phyloP scores from a whole-genome alignment of 2,888 invertebrate species.

The Vesta saturnalis region DNA sequence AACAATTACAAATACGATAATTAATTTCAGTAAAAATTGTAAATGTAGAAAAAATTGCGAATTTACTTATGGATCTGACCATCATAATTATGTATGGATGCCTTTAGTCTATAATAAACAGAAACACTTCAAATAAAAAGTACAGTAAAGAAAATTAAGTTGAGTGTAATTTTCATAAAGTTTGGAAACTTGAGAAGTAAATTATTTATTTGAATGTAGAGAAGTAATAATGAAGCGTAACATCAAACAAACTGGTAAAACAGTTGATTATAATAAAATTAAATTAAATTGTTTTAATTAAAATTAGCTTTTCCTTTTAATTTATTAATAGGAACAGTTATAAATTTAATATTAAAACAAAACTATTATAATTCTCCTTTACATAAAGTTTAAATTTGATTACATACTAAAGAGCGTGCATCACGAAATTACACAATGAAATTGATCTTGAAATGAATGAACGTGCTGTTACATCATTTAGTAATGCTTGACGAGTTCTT shows the following conservation, averaged over 20 bases:
- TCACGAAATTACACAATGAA: neutral
- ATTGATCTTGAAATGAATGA: conserved; percentile 2
- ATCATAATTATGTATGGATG: no score
- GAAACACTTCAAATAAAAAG: no score
- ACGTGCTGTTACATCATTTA: neutral
- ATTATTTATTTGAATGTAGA: no score
- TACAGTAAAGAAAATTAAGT: no score
- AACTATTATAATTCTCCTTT: neutral
- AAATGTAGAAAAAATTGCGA: no score
- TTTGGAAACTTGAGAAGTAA: neutral
- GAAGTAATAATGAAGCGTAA: no score
- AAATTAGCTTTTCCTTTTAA: neutral
- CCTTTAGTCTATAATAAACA: no score
- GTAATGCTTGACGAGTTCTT: conserved; percentile 6
- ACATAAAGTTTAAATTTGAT: neutral
- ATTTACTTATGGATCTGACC: no score
- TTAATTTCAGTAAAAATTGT: no score
- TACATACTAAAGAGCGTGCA: neutral
- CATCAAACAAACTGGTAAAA: no score
- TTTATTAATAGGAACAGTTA: neutral
- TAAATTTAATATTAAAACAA: neutral
- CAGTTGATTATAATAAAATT: neutral
- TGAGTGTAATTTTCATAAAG: no score
- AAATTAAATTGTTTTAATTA: neutral
- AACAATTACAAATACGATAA: no score